These are phyloP conservation scores for Anolis apletophallus DNA, from an alignment of 2,797 vertebrate species.

Conservation along the genomic window DNA sequence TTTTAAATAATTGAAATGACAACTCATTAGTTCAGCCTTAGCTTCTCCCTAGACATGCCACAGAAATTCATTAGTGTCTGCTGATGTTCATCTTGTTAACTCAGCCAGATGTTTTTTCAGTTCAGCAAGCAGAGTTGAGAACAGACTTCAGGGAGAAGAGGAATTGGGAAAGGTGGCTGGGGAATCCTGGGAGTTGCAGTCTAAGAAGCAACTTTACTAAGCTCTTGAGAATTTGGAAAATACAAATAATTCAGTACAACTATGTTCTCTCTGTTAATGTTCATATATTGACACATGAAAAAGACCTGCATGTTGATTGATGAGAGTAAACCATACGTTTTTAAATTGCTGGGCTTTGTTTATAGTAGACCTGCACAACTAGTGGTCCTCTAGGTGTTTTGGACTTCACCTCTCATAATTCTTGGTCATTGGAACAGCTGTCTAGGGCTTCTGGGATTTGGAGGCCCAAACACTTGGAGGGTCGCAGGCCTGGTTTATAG, in stretches of 20 bases:
- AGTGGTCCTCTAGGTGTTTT: too few relatives aligned
- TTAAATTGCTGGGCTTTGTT: too few relatives aligned
- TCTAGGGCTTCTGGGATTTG: too few relatives aligned
- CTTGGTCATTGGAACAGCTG: too few relatives aligned
- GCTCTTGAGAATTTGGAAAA: background rate
- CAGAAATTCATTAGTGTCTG: slow-evolving; percentile 20
- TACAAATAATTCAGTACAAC: background rate
- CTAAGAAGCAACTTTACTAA: background rate
- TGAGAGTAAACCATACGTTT: too few relatives aligned
- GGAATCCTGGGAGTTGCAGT: too few relatives aligned
- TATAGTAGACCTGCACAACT: too few relatives aligned
- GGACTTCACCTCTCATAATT: too few relatives aligned
- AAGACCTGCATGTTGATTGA: too few relatives aligned
- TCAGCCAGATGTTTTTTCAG: slow-evolving; percentile 15
- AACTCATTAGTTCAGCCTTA: slow-evolving; percentile 30
- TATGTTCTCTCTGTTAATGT: background rate
- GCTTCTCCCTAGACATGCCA: background rate
- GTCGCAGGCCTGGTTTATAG: too few relatives aligned
- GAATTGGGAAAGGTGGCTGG: background rate
- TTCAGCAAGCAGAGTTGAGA: slow-evolving; percentile 1
- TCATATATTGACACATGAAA: background rate
- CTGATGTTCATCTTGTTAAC: slow-evolving; percentile 23
- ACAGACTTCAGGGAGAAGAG: background rate
- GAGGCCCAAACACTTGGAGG: too few relatives aligned
- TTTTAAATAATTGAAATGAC: slow-evolving; percentile 44